Conservation (phyloP, 2,888 invertebrate genomes). For the Abrostola tripartita region DNA sequence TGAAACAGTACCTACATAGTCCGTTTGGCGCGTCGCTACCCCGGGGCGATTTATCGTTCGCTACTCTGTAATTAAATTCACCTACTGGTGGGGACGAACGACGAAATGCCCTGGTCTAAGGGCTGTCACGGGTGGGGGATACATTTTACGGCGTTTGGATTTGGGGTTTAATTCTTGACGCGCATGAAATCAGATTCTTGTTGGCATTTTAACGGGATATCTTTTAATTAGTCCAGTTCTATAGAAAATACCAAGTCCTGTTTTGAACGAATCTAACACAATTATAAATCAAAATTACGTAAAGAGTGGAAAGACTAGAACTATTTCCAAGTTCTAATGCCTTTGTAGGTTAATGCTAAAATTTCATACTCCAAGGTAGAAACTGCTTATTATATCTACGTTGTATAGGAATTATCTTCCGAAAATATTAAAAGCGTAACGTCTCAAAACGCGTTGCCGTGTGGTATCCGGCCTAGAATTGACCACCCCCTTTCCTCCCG, state of each 20-base stretch:
- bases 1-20: conserved; percentile 39
- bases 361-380: no score
- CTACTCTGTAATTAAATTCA: conserved; percentile 70
- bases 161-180: conserved; percentile 3
- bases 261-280: no score
- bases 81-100: conserved; percentile 42
- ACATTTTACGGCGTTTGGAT: conserved; percentile 11
- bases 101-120: conserved; percentile 55
- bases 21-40: conserved; percentile 42
- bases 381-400: no score
- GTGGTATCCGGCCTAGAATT: no score
- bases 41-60: conserved; percentile 60
- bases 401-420: no score
- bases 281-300: no score
- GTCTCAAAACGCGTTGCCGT: no score
- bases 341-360: no score
- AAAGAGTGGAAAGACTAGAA: no score
- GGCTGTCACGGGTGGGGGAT: conserved; percentile 11
- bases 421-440: no score
- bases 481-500: no score
- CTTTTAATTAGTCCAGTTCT: not conserved
- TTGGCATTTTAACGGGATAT: not conserved
- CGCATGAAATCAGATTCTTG: not conserved
- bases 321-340: no score
- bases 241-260: not conserved